Evolutionary conservation across 2,797 vertebrate genomes (phyloP), one percentile per base, ranked within the genome.

Genomic region (Tachyglossus aculeatus): DNA sequence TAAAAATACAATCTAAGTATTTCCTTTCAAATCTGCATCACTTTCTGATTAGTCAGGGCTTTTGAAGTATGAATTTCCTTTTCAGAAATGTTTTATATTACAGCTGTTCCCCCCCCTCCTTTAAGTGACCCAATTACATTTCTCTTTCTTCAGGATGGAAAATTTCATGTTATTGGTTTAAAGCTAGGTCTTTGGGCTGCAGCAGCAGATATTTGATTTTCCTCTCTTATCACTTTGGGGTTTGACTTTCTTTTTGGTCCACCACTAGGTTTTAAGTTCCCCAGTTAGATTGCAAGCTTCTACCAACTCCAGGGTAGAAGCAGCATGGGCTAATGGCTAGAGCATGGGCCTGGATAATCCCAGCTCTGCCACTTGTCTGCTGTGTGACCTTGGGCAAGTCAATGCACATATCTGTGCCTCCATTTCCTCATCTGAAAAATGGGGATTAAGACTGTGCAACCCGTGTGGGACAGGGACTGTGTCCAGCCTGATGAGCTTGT

Each of bases 21-120:
- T 90, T 90, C 85, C 76, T 89, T 90, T 90, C 83, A 80, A 62
- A 85, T 84, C 74, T 83, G 58, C 81, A 78, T 81, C 75, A 72
- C 31, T 89, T 91, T 74, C 45, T 78, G 84, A 82, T 91, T 88
- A 86, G 80, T 67, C 70, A 86, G 64, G 51, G 41, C 5, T 72
- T 82, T 84, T 82, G 80, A 73, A 81, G 70, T 72, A 79, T 31
- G 53, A 78, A 84, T 84, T 88, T 88, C 82, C 78, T 88, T 82
- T 82, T 65, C 67, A 43, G 40, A 77, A 67, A 78, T 83, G 79
- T 76, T 88, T 91, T 86, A 57, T 79, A 67, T 88, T 88, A 81
- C 58, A 78, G 77, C 47, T 81, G 65, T 78, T 83, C 74, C 78
- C 73, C 77, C 74, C 58, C 60, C 51, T 56, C 24, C 27, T 22